phyloP scores from a whole-genome alignment of 2,797 vertebrate genomes.

The Acrocephalus scirpaceus region DNA sequence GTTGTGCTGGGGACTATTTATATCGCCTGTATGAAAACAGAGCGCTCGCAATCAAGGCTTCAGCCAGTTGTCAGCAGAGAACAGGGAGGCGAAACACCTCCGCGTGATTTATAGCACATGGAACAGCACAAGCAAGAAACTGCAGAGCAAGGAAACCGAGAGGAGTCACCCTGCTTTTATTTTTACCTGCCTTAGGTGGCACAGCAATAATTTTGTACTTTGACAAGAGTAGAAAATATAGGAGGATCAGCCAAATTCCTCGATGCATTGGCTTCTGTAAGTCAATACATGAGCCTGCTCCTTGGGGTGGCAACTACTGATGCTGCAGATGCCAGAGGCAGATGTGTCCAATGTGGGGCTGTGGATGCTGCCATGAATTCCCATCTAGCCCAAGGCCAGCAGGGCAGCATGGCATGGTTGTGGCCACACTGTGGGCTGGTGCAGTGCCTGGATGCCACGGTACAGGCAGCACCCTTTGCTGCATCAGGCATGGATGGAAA shows the following conservation, averaged over 20 bases:
- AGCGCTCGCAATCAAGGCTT: slow-evolving; percentile 54
- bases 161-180: slow-evolving; percentile 61
- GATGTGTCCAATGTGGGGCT: neutral
- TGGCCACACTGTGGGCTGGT: fast-evolving
- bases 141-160: slow-evolving; percentile 39
- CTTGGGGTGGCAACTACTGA: neutral
- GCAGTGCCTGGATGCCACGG: fast-evolving
- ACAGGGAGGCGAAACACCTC: slow-evolving; percentile 65
- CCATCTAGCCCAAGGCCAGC: neutral
- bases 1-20: slow-evolving; percentile 57
- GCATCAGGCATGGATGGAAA: neutral
- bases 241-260: neutral
- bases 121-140: slow-evolving; percentile 48
- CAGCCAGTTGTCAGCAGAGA: slow-evolving; percentile 64
- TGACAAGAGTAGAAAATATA: neutral
- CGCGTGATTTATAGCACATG: slow-evolving; percentile 62
- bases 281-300: neutral
- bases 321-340: neutral
- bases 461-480: neutral
- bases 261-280: neutral
- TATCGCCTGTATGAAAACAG: slow-evolving; percentile 54
- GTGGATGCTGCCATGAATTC: neutral
- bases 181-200: slow-evolving; percentile 35
- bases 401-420: fast-evolving
- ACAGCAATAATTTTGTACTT: neutral